Conservation (phyloP, 2,113 vertebrate species). For the Aphyosemion australe region DNA sequence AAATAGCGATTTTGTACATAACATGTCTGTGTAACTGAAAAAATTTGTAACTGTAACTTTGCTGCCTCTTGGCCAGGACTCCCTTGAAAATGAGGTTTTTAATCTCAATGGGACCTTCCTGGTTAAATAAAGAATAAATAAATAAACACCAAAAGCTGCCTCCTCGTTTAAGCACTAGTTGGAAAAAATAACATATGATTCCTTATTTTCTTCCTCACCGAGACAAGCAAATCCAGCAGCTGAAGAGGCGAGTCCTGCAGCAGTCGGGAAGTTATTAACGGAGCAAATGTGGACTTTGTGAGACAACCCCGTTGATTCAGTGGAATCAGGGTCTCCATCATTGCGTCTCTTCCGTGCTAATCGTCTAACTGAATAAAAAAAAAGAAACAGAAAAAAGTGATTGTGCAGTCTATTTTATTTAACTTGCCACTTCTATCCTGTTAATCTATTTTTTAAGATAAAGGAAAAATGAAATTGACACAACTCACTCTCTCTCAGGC, state of each 20-base stretch:
- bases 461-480: background rate
- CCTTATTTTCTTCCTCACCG: constrained; percentile 73
- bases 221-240: constrained; percentile 94
- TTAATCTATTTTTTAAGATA: background rate
- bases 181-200: no score
- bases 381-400: background rate
- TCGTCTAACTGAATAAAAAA: constrained; percentile 81
- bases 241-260: constrained; percentile 92
- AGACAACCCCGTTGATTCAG: constrained; percentile 64
- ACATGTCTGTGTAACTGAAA: no score
- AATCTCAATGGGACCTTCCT: no score
- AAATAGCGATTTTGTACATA: no score
- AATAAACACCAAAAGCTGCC: background rate
- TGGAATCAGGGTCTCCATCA: constrained; percentile 18
- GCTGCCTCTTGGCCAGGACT: no score
- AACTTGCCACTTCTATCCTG: background rate
- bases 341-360: constrained; percentile 85
- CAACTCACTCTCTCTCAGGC: constrained; percentile 87
- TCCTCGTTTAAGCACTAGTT: no score
- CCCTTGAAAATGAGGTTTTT: no score
- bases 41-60: no score
- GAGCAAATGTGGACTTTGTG: constrained; percentile 92
- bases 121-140: no score
- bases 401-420: background rate
- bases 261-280: constrained; percentile 93